Evolutionary conservation across 2,113 vertebrate genomes (phyloP), one percentile per base, ranked within the genome.

Genomic region (Lichenostomus cassidix): DNA sequence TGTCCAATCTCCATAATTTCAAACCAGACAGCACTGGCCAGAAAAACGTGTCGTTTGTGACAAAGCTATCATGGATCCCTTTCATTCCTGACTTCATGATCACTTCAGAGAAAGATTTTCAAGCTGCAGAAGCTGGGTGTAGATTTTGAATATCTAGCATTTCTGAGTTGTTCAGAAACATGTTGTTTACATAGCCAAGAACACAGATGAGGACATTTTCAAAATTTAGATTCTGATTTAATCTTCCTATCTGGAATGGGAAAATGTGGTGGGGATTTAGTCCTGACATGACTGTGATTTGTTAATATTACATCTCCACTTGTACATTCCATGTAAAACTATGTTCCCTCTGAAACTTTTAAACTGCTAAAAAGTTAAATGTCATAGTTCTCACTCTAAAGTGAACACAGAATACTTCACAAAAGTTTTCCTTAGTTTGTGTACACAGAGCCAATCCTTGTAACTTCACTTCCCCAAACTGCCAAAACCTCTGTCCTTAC

Each of bases 1-100:
- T 23, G 37, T 17, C 60, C 79, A 10, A 2, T 31, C 64, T 84
- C 0, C 0, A 49, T 28, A 0, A 0, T n/a, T 44, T 78, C 56
- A 70, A 93, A 70, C 37, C 74, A 91, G 64, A 16, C 41, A 69
- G 78, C 35, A 24, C 24, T 50, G 44, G 13, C 10, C 50, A 77
- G 31, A 42, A 19, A n/a, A 41, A 80, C 7, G 9, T 9, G 35
- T 39, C 23, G 10, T 55, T 88, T 42, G 46, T 77, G 31, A 89
- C 25, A 42, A 89, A 39, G 23, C 9, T 67, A 10, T 33, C 9
- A 5, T 5, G 42, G 41, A 69, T 41, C 12, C 15, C 28, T 52
- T 89, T 68, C 69, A 63, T 41, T 23, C 41, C n/a, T 69, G 39
- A 58, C 47, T 77, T 88, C 8, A 47, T 12, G 33, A 67, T 39